Evolutionary conservation across 2,797 vertebrate genomes (phyloP).

Genomic region (Hipposideros larvatus): DNA sequence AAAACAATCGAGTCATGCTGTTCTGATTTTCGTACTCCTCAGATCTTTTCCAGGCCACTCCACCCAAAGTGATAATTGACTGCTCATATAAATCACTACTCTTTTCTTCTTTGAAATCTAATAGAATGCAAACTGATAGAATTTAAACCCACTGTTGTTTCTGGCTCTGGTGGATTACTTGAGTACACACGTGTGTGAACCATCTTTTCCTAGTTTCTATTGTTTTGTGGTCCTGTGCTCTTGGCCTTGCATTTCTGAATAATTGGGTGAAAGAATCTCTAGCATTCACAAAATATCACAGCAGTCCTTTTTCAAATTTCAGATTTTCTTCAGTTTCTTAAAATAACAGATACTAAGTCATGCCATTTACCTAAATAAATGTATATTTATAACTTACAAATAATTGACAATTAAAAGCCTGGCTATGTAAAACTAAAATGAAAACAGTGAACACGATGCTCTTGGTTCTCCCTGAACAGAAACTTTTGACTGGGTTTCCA

Average conservation of each 20-base stretch:
- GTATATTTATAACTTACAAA: background rate
- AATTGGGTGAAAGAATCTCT: background rate
- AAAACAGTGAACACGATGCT: background rate
- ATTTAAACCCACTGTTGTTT: background rate
- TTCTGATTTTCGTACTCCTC: constrained; percentile 24
- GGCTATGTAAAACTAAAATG: background rate
- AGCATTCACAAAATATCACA: background rate
- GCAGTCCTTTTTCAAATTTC: background rate
- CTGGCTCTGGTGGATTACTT: background rate
- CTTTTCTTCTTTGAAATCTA: constrained; percentile 36
- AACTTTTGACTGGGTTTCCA: background rate
- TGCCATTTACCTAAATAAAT: background rate
- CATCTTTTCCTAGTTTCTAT: background rate
- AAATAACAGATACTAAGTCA: background rate
- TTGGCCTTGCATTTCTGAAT: background rate
- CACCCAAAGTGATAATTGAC: constrained; percentile 23
- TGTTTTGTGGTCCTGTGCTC: background rate
- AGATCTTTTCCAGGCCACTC: constrained; percentile 56
- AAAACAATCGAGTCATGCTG: constrained; percentile 19
- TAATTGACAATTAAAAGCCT: constrained; percentile 1
- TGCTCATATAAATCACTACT: constrained; percentile 38
- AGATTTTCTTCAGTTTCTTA: background rate
- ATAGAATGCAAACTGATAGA: background rate
- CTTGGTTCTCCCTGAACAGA: background rate
- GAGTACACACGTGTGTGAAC: background rate